These are phyloP conservation scores for Amia ocellicauda DNA, from an alignment of 2,113 vertebrate species.

Conservation along the genomic window DNA sequence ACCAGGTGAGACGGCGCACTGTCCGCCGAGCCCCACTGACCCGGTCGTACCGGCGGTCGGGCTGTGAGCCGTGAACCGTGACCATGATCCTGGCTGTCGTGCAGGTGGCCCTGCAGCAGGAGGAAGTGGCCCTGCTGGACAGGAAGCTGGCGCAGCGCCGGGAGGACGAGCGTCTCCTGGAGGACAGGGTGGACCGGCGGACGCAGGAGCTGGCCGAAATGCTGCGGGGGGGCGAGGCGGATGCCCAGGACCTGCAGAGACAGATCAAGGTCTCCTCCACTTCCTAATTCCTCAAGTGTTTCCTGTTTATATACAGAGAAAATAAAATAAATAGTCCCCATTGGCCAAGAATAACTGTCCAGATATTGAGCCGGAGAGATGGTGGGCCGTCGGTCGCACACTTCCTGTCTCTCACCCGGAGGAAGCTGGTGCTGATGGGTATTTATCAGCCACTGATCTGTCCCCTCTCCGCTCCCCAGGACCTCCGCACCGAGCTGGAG, in stretches of 20 bases:
- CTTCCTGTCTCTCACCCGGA: neutral
- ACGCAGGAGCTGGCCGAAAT: conserved; percentile 61
- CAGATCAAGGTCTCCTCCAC: conserved; percentile 48
- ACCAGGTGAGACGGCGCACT: conserved; percentile 49
- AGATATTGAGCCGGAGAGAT: too few relatives aligned
- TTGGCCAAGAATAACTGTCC: too few relatives aligned
- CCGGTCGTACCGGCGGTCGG: neutral
- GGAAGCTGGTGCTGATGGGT: neutral
- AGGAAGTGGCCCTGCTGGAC: conserved; percentile 62
- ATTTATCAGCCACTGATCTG: neutral
- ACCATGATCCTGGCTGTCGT: conserved; percentile 4
- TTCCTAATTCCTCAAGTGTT: too few relatives aligned
- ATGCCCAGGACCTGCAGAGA: conserved; percentile 57
- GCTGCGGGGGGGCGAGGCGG: conserved; percentile 63
- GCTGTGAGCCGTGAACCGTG: neutral
- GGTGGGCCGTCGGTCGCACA: too few relatives aligned
- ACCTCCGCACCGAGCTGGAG: conserved; percentile 65
- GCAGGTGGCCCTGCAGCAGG: conserved; percentile 59
- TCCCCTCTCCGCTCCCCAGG: conserved; percentile 47
- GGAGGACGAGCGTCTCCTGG: conserved; percentile 64
- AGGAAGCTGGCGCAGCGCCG: conserved; percentile 52
- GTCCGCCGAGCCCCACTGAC: neutral
- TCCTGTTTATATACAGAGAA: too few relatives aligned
- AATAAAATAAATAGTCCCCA: too few relatives aligned
- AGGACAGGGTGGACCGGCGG: conserved; percentile 60